Base-by-base conservation (phyloP, 1,140 invertebrate species). In the Zophobas morio region DNA sequence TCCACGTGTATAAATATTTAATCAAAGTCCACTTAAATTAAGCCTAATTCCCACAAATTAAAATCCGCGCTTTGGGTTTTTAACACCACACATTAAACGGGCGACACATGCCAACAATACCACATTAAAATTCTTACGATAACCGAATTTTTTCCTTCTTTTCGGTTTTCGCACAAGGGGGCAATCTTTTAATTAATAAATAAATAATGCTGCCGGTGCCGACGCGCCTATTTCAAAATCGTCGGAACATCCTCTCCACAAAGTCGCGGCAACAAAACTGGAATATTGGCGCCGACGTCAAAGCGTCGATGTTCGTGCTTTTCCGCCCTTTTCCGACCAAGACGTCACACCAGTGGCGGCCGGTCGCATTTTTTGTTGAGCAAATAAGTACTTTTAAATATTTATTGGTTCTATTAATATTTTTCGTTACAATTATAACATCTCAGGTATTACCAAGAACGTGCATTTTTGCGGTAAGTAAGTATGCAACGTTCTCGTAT, bases 211-310 rank as follows among this genome's bases (percentile, higher is more conserved):
- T 72, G 46, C 72, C n/a, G 40, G 60, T 49, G 47, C 8, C 60
- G 60, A 47, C 51, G 56, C 46, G 53, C 37, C 40, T 66, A 40
- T 66, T 66, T 51, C 6, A 40, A 56, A 72, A 56, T 53, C 32
- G 20, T 56, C 72, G 53, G 70, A 75, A 79, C 81, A 79, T 80
- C 81, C 81, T 78, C 74, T 63, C 79, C 63, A 78, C 57, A 78
- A 79, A 82, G 77, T 80, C 75, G 81, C 79, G 79, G 53, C 80
- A 70, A 79, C 72, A 77, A 79, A 78, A 80, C 81, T 82, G 81
- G 77, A 79, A 76, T 71, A 74, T 78, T 79, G 81, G 81, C 81
- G 81, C 81, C 81, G 81, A 80, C 51, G 70, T 70, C 66, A 57
- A 72, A 53, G 75, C 75, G 70, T 60, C 75, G 75, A 63, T 56